Base-by-base conservation (phyloP, 2,113 vertebrate genomes). In the Eonycteris spelaea region DNA sequence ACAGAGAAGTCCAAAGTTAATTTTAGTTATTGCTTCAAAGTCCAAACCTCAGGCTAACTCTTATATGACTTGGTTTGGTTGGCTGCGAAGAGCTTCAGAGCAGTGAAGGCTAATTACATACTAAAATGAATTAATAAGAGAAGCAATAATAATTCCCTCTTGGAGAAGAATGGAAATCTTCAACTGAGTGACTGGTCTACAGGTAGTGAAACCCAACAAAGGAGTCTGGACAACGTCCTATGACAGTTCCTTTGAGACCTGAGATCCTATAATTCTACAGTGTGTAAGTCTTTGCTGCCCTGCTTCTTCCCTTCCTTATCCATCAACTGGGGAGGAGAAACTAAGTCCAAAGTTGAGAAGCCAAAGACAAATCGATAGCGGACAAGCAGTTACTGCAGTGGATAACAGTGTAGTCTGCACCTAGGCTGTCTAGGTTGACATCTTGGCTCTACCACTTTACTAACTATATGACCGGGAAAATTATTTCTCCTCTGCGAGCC, bases 1-100 rank as follows among this genome's bases (percentile, higher is more conserved):
- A 79, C 85, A 96, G 97, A 91, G 87, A 98, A 91, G 87, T 94
- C 94, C 96, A 97, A 94, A 94, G 88, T 97, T 97, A 96, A 96
- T 97, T 97, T 97, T 96, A 97, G 90, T 95, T 65, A 75, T 96
- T 94, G 82, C 86, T 89, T 96, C 96, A 89, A 40, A 65, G 83
- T 89, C 91, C 77, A 91, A 89, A 94, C 67, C 73, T 95, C 87
- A 93, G 90, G 68, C 89, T 86, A 93, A 85, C 30, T 80, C 86
- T 95, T 83, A 92, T 30, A 61, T 0, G 2, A 73, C 57, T 95
- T 89, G 51, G 38, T 95, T 35, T 59, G 63, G 57, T 45, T 96
- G 77, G 86, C 96, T 91, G 90, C 95, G 96, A 96, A 95, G 88
- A 96, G 80, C 74, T 95, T 97, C 73, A 96, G 77, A 67, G 65